A percentile compares a stretch with the other conserved stretches of the same genome.
Conservation (phyloP, 2,113 vertebrate genomes). For the Neolamprologus longior region DNA sequence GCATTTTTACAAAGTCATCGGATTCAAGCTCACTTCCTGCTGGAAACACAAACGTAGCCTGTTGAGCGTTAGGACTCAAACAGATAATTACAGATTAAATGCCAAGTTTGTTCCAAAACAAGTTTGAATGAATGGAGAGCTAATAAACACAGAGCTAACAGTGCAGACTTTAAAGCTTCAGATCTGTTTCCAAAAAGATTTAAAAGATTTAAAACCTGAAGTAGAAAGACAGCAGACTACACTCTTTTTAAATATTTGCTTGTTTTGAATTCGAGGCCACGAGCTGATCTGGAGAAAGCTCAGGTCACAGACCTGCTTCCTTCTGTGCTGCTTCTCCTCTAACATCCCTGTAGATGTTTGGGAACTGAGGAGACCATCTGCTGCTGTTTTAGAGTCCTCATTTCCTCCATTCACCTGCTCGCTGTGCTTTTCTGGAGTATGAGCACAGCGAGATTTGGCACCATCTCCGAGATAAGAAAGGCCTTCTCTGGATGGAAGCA, state of each 20-base stretch:
- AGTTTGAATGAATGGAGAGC: not conserved
- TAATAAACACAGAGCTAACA: not conserved
- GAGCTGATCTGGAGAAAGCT: not conserved
- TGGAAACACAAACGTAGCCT: not conserved
- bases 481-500: not conserved
- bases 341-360: not conserved
- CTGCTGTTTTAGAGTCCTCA: not conserved
- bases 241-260: not conserved
- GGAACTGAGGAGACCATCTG: not conserved
- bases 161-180: not conserved
- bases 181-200: not conserved
- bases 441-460: not conserved
- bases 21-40: not conserved
- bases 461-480: not conserved
- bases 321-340: not conserved
- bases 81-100: not conserved
- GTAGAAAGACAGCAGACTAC: not conserved
- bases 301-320: not conserved
- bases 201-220: not conserved
- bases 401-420: not conserved
- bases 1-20: not conserved
- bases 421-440: not conserved
- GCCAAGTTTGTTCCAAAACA: not conserved
- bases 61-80: not conserved
- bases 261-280: not conserved